phyloP scores from a whole-genome alignment of 2,797 vertebrate genomes.

The Coilia nasus region DNA sequence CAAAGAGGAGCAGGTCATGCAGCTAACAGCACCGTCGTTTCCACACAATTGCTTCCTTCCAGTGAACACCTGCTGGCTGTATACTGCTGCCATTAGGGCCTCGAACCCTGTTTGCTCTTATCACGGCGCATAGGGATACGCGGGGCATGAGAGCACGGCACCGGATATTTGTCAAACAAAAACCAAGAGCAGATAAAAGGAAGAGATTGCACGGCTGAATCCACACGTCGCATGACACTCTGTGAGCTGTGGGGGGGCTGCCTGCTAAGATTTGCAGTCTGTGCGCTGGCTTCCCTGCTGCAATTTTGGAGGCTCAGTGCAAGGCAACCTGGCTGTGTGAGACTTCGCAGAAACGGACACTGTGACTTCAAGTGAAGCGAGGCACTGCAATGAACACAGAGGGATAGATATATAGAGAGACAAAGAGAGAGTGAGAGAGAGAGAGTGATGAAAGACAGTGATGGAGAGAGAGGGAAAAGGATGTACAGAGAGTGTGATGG shows the following conservation, averaged over 20 bases:
- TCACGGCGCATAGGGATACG: constrained; percentile 19
- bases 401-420: not conserved
- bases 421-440: not conserved
- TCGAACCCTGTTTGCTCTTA: constrained; percentile 32
- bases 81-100: constrained; percentile 28
- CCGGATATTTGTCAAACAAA: constrained; percentile 46
- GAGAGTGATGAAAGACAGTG: not conserved
- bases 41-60: constrained; percentile 40
- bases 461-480: too few species aligned
- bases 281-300: not conserved
- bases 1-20: not conserved
- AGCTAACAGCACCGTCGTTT: constrained; percentile 37
- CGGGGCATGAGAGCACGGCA: not conserved
- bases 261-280: not conserved
- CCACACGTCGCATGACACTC: not conserved
- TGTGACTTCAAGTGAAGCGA: not conserved
- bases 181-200: constrained; percentile 40
- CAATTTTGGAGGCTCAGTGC: not conserved
- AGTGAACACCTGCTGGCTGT: constrained; percentile 37
- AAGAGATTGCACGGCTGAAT: not conserved
- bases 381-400: too few species aligned
- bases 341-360: not conserved
- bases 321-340: not conserved
- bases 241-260: not conserved
- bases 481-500: too few species aligned